Base-by-base conservation (phyloP, 2,113 vertebrate species). In the Cheilinus undulatus region DNA sequence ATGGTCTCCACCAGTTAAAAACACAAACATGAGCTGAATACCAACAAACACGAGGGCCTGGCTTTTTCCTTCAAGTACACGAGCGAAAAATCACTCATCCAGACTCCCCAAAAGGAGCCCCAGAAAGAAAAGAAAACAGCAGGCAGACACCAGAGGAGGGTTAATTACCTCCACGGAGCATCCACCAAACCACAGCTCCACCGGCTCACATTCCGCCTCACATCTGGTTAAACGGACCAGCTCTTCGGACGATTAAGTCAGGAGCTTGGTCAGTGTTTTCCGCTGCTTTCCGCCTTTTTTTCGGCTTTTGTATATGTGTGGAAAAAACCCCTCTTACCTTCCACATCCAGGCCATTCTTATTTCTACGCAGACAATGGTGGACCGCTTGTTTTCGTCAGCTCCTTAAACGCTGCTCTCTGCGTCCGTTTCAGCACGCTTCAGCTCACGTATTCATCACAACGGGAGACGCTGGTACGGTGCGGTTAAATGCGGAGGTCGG, bases 341-440 rank as follows among this genome's bases (percentile, higher is more conserved):
- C 81, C 93, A 93, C 66, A 94, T 90, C 93, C 93, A 94, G 92
- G 93, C 93, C 94, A 91, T 92, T 73, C 86, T 90, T 77, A 80
- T 82, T 86, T 68, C 77, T 82, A 46, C 60, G 72, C 82, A 77
- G 76, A 91, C 91, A 89, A 90, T 88, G 86, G 87, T 76, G 80
- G 78, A 53, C 60, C 76, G 81, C 78, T 84, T 30, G 51, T 51
- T 68, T 76, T 75, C 62, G 48, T 76, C 51, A 24, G 69, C 58
- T 12, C 32, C 61, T 45, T 22, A 52, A 30, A 22, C 68, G 42
- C 73, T 42, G 66, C 36, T 60, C 80, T 49, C 51, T 61, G 46
- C 45, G 10, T 70, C 69, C 71, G 59, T 51, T n/a, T 48, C 45
- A 62, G 5, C 2, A 56, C 23, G 43, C 84, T 22, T 58, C 11